These are phyloP conservation scores for Typhlomys cinereus DNA, from an alignment of 2,113 vertebrate species.

Conservation along the genomic window DNA sequence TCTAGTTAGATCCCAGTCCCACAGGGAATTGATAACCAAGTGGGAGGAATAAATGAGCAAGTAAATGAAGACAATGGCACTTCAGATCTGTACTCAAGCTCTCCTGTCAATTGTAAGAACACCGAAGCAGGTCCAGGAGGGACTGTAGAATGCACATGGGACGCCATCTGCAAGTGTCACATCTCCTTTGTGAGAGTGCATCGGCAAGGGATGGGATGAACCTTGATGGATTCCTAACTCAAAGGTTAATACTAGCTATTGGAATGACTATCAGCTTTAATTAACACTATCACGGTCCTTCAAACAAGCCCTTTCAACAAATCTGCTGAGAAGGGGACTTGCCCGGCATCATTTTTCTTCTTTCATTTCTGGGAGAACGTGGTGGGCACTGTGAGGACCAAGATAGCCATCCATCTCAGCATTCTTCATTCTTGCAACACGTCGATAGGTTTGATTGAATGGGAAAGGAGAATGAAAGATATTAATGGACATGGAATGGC, in stretches of 20 bases:
- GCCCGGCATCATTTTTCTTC: not conserved
- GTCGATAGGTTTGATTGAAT: not conserved
- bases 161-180: not conserved
- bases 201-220: not conserved
- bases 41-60: not conserved
- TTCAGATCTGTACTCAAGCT: not conserved
- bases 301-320: not conserved
- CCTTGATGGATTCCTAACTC: not conserved
- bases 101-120: not conserved
- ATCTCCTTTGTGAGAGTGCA: not conserved
- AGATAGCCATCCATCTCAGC: not conserved
- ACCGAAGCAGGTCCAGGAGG: not conserved
- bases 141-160: not conserved
- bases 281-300: not conserved
- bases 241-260: not conserved
- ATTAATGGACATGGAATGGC: not conserved
- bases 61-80: not conserved
- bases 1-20: not conserved
- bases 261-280: not conserved
- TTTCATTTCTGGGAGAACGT: not conserved
- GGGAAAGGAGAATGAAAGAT: not conserved
- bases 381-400: not conserved
- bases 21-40: not conserved
- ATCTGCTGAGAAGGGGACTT: not conserved
- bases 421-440: not conserved